Evolutionary conservation across 2,797 vertebrate genomes (phyloP).

Genomic region (Cirrhinus mrigala): DNA sequence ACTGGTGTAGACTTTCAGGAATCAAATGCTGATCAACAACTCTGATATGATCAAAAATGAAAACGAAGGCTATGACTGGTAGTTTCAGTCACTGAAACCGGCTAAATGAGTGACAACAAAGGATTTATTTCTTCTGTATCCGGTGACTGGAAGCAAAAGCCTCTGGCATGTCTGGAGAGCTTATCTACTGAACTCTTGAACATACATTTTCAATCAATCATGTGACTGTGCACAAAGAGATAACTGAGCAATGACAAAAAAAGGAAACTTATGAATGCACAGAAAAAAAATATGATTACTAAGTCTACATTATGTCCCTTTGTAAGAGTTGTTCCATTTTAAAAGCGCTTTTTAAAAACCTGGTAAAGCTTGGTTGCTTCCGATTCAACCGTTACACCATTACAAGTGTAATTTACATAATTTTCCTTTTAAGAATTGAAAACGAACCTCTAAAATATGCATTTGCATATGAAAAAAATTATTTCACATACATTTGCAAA

Average conservation of each 20-base stretch:
- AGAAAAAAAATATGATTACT: conserved; percentile 22
- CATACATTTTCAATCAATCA: conserved; percentile 64
- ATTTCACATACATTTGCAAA: neutral
- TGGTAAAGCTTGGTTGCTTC: neutral
- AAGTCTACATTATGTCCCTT: conserved; percentile 60
- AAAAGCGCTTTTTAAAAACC: conserved; percentile 13
- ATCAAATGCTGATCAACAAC: neutral
- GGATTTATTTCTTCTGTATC: conserved; percentile 65
- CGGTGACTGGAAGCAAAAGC: conserved; percentile 66
- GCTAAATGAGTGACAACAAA: conserved; percentile 60
- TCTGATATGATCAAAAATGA: conserved; percentile 29
- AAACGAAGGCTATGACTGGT: conserved; percentile 30
- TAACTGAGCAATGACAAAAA: conserved; percentile 62
- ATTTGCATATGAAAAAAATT: too few species aligned
- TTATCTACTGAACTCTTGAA: conserved; percentile 73
- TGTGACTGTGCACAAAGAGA: conserved; percentile 65
- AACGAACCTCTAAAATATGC: too few species aligned
- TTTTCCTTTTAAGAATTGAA: neutral
- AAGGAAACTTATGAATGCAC: conserved; percentile 56
- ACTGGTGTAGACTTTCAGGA: neutral
- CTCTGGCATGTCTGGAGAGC: conserved; percentile 73
- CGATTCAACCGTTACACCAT: conserved; percentile 8
- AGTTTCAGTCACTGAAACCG: conserved; percentile 47
- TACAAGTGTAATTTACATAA: conserved; percentile 14
- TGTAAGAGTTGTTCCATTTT: conserved; percentile 65